phyloP scores from a whole-genome alignment of 2,888 invertebrate genomes.

The Orchestes rusci region DNA sequence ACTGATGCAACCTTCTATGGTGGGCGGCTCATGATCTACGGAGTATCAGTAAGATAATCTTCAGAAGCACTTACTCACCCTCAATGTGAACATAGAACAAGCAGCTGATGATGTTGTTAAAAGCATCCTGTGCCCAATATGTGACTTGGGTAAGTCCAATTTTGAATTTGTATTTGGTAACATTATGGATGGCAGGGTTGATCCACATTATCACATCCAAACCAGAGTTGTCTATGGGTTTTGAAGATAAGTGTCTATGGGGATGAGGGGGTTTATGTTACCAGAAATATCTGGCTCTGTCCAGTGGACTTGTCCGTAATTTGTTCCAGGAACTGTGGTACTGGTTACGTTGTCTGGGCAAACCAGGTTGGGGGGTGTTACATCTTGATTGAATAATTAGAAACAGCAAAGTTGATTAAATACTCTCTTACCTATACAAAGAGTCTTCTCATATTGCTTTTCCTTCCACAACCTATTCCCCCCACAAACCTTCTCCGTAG shows the following conservation, averaged over 20 bases:
- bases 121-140: slow-evolving; percentile 56
- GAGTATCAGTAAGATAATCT: too few species aligned
- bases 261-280: slow-evolving; percentile 17
- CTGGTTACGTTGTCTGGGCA: slow-evolving; percentile 51
- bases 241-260: slow-evolving; percentile 8
- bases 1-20: slow-evolving; percentile 52
- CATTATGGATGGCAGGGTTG: slow-evolving; percentile 49
- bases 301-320: slow-evolving; percentile 50
- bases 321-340: slow-evolving; percentile 45
- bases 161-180: slow-evolving; percentile 46
- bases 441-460: slow-evolving; percentile 37
- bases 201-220: slow-evolving; percentile 49
- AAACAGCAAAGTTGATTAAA: neutral
- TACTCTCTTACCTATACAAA: slow-evolving; percentile 38
- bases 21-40: slow-evolving; percentile 51
- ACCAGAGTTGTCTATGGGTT: slow-evolving; percentile 51
- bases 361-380: slow-evolving; percentile 49
- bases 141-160: slow-evolving; percentile 54
- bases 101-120: slow-evolving; percentile 55
- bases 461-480: slow-evolving; percentile 51
- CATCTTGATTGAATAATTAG: slow-evolving; percentile 43
- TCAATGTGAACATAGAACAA: slow-evolving; percentile 51
- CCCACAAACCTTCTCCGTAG: slow-evolving; percentile 49
- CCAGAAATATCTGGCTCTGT: slow-evolving; percentile 40
- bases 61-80: too few species aligned